Base-by-base conservation (phyloP, 2,113 vertebrate genomes). In the Chaetodon auriga region DNA sequence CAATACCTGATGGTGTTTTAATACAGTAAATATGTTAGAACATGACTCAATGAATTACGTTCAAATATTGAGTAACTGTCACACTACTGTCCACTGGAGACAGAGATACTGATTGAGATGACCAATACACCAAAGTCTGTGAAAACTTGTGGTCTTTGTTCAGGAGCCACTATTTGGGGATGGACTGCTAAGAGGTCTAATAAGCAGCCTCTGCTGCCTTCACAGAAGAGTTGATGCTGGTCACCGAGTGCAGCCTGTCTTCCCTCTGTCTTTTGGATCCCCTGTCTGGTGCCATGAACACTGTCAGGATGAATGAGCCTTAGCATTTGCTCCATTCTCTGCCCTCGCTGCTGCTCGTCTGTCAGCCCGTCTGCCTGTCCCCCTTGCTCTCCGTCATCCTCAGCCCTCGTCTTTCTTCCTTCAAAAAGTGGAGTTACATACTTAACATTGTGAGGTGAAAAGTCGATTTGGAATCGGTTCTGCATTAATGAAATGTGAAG, bases 241-340 rank as follows among this genome's bases (percentile, higher is more conserved):
- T 69, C 60, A 60, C 62, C 8, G 57, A 58, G 36, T 74, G 68
- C 66, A 60, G 54, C 45, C 48, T 45, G 45, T 66, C 65, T 45
- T 45, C 69, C 41, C 51, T 35, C 64, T 63, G 57, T 61, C 78
- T 79, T 68, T 62, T 53, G 30, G 46, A 55, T 23, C 19, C 49
- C 53, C 49, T 23, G 65, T 46, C 80, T 83, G 74, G 36, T 72
- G 77, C 80, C 77, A 64, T 57, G 65, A 82, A 80, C 78, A 12
- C 75, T 79, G 81, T 84, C 75, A 75, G 68, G 71, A 77, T 82
- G 81, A 82, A 84, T 88, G 75, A 84, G 75, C 53, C 48, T 69
- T 68, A 81, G 74, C 48, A 1, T 64, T 74, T 73, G 66, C 66
- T 74, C 70, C 7, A 7, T 66, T 66, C 63, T 60, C 71, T 70